Evolutionary conservation across 2,888 invertebrate genomes (phyloP).

Genomic region (Pachliopta kotzebuea): DNA sequence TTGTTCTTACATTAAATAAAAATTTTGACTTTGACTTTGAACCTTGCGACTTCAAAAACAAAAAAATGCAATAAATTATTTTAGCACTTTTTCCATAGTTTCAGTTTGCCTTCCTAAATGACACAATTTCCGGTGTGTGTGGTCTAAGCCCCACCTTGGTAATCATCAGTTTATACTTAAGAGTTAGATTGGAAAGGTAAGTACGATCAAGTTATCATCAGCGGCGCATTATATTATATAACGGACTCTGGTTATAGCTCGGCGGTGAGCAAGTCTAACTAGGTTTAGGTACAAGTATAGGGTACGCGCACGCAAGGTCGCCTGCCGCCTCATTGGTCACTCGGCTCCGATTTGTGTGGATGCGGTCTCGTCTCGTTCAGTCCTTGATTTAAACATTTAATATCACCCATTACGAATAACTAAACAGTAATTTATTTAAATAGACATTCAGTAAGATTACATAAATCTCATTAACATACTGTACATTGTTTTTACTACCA

Average conservation of each 20-base stretch:
- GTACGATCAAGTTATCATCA: constrained; percentile 8
- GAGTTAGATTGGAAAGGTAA: constrained; percentile 3
- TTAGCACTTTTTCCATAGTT: no score
- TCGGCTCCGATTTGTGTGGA: constrained; percentile 48
- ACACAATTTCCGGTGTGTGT: no score
- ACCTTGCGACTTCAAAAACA: no score
- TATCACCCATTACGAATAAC: not conserved
- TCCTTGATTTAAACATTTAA: constrained; percentile 15
- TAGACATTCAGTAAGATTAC: not conserved
- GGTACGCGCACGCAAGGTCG: constrained; percentile 68
- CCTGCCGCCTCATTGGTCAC: constrained; percentile 73
- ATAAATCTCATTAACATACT: not conserved
- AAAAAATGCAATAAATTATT: no score
- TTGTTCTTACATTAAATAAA: no score
- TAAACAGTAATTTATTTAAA: constrained; percentile 15
- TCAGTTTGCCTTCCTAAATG: no score
- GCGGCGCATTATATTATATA: constrained; percentile 23
- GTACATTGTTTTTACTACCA: not conserved
- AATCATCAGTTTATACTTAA: no score
- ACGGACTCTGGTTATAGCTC: constrained; percentile 26
- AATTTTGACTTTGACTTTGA: no score
- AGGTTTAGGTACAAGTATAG: constrained; percentile 51
- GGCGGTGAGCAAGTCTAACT: constrained; percentile 39
- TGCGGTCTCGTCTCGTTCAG: constrained; percentile 33
- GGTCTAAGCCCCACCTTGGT: no score